A percentile compares a stretch with the other conserved stretches of the same genome.
These are phyloP conservation scores for Rhimphoctona megacephalus DNA, from an alignment of 2,888 invertebrate genomes.

Conservation along the genomic window DNA sequence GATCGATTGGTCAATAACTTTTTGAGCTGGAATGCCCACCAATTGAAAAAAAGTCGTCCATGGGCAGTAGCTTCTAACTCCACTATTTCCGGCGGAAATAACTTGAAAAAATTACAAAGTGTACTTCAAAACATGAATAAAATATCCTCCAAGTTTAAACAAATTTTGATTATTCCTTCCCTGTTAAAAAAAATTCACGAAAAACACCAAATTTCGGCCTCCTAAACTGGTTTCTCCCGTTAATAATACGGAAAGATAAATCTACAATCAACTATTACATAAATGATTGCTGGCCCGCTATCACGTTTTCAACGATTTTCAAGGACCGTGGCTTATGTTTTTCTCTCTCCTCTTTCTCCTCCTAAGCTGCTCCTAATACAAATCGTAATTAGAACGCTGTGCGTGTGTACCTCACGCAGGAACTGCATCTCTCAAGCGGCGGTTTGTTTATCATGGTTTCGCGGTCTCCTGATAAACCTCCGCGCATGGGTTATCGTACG, in stretches of 20 bases:
- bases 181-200: too few species aligned
- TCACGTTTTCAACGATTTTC: not conserved
- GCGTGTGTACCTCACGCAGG: constrained; percentile 41
- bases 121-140: too few species aligned
- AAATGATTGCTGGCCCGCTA: not conserved
- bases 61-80: too few species aligned
- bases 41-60: too few species aligned
- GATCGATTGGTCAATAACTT: too few species aligned
- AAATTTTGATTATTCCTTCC: too few species aligned
- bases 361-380: constrained; percentile 5
- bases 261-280: not conserved
- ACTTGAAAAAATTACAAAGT: too few species aligned
- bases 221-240: too few species aligned
- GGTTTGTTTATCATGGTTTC: constrained; percentile 70
- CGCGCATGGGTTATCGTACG: constrained; percentile 66
- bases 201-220: too few species aligned
- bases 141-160: too few species aligned
- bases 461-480: constrained; percentile 69
- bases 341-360: not conserved
- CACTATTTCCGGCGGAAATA: too few species aligned
- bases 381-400: constrained; percentile 16
- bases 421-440: constrained; percentile 48
- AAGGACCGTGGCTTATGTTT: not conserved
- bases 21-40: too few species aligned
- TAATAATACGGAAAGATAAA: not conserved